These are phyloP conservation scores for Orthosia cruda DNA, from an alignment of 2,888 invertebrate genomes.

Conservation along the genomic window DNA sequence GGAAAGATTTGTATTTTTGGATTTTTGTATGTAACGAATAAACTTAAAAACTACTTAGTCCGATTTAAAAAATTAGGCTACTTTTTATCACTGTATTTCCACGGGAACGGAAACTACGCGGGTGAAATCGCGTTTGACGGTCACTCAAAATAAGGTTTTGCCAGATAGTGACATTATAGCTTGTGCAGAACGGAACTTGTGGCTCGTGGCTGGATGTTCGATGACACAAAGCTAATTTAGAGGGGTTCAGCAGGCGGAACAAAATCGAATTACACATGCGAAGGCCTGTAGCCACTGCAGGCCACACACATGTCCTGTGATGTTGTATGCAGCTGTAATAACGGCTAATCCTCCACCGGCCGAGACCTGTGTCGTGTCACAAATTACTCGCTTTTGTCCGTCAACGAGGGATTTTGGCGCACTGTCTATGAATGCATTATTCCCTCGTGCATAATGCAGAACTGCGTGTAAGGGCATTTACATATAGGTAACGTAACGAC, in stretches of 20 bases:
- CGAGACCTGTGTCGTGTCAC: slow-evolving; percentile 67
- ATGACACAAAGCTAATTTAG: slow-evolving; percentile 72
- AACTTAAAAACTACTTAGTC: too few species aligned
- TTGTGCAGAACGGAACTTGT: slow-evolving; percentile 33
- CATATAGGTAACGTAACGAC: too few species aligned
- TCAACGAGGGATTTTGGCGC: slow-evolving; percentile 76
- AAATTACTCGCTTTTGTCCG: slow-evolving; percentile 82
- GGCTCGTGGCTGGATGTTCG: too few species aligned
- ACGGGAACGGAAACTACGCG: too few species aligned
- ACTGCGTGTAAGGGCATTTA: too few species aligned
- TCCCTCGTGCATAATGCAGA: slow-evolving; percentile 74
- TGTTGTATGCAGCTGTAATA: slow-evolving; percentile 83
- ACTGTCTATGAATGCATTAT: slow-evolving; percentile 79
- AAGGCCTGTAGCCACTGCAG: slow-evolving; percentile 20
- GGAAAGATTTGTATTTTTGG: too few species aligned
- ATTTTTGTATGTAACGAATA: too few species aligned
- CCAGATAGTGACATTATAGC: too few species aligned
- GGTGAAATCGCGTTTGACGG: too few species aligned
- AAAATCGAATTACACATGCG: slow-evolving; percentile 74
- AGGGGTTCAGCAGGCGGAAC: slow-evolving; percentile 70
- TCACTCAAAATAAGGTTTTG: too few species aligned
- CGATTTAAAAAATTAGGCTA: too few species aligned
- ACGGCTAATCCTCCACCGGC: slow-evolving; percentile 74
- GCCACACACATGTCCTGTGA: slow-evolving; percentile 67
- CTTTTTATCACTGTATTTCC: too few species aligned